Conservation (phyloP, 1,140 invertebrate genomes). For the Aricia agestis region DNA sequence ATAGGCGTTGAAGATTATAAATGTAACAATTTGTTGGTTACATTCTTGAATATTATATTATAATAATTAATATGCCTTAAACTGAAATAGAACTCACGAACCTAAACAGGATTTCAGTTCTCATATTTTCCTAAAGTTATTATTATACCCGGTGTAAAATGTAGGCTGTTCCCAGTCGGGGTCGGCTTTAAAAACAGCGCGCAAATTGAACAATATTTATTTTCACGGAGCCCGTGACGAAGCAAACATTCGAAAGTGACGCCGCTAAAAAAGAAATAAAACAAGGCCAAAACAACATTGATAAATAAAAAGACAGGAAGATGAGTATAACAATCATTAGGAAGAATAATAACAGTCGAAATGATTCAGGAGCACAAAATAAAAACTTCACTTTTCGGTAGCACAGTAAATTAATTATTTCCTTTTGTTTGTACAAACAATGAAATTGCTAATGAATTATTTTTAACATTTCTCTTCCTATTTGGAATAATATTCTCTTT, state of each 20-base stretch:
- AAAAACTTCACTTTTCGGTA: constrained; percentile 12
- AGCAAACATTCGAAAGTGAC: not conserved
- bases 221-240: not conserved
- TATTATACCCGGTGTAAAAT: not conserved
- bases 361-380: constrained; percentile 1
- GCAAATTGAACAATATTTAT: not conserved
- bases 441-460: constrained; percentile 4
- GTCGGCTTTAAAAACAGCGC: not conserved
- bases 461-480: not conserved
- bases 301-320: constrained; percentile 13
- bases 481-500: not conserved
- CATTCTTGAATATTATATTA: too few species aligned
- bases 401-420: constrained; percentile 14
- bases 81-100: too few species aligned
- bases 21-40: too few species aligned
- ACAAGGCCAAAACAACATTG: constrained; percentile 8
- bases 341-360: not conserved
- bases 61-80: too few species aligned
- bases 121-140: too few species aligned
- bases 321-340: constrained; percentile 11
- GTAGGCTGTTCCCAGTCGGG: not conserved
- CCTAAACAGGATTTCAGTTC: too few species aligned
- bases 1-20: too few species aligned
- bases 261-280: not conserved
- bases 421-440: constrained; percentile 13